Conservation (phyloP, 2,888 invertebrate species). For the Julus scandinavius region DNA sequence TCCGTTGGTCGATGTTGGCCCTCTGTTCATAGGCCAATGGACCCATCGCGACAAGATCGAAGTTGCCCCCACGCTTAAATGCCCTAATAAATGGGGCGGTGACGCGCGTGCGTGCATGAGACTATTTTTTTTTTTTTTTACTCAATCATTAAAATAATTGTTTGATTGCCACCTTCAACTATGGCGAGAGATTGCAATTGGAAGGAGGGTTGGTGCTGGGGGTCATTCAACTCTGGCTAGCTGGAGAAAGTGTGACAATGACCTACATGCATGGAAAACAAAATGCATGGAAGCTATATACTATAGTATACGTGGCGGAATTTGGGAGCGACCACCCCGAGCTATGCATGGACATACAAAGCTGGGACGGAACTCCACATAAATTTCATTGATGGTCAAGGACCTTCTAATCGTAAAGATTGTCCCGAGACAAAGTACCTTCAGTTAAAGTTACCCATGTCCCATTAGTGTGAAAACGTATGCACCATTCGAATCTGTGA, state of each 20-base stretch:
- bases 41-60: not conserved
- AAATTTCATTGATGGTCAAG: not conserved
- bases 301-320: not conserved
- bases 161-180: constrained; percentile 15
- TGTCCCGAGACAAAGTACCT: no score
- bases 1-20: not conserved
- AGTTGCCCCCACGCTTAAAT: not conserved
- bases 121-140: constrained; percentile 10
- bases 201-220: not conserved
- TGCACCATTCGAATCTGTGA: no score
- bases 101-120: not conserved
- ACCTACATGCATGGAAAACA: constrained; percentile 12
- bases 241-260: constrained; percentile 42
- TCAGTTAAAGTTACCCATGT: no score
- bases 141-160: constrained; percentile 13
- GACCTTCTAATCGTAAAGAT: no score
- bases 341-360: not conserved
- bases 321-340: not conserved
- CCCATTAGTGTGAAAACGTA: no score
- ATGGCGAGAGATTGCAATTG: not conserved
- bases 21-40: not conserved
- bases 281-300: not conserved
- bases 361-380: not conserved
- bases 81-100: not conserved
- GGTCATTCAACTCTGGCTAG: constrained; percentile 39